Evolutionary conservation across 2,888 invertebrate genomes (phyloP), one percentile per base, ranked within the genome.

Genomic region (Tineola bisselliella): DNA sequence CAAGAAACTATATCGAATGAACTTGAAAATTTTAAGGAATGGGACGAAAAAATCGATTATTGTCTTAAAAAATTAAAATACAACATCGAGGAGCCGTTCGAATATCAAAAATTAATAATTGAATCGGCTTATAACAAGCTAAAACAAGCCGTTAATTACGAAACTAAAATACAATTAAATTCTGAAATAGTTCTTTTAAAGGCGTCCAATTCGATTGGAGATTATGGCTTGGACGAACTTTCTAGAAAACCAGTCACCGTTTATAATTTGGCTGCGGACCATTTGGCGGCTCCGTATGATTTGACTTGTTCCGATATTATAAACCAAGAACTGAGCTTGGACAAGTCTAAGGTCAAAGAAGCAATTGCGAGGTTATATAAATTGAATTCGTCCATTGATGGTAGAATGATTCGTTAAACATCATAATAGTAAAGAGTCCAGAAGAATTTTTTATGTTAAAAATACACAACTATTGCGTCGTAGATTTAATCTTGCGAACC

Each of bases 61-160:
- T 60, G 65, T 60, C 64, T 76, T 12, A 61, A 64, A 1, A 61
- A 64, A 1, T 60, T 81, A n/a, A 31, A 15, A 4, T 6, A 30
- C 31, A 33, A 12, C 15, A 31, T 58, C 4, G 58, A 58, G 33
- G 58, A 31, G 13, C 58, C 58, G 19, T 58, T 58, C 13, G 58
- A 58, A 33, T 58, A 58, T 33, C 58, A 58, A 33, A 15, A 33
- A 58, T 13, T 58, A n/a, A 58, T 74, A 0, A 25, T 76, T 0
- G 64, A 74, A 61, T 65, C 70, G 0, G 70, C 71, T 0, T 75
- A 72, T 19, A 67, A 65, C 54, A 70, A 69, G 62, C 70, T 77
- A 2, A 43, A 63, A 8, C 61, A 75, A 43, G 71, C 73, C 8
- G 67, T 63, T 38, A 66, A 70, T 19, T 77, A 78, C 30, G 62